Base-by-base conservation (phyloP, 1,140 invertebrate species). In the Ips nitidus region DNA sequence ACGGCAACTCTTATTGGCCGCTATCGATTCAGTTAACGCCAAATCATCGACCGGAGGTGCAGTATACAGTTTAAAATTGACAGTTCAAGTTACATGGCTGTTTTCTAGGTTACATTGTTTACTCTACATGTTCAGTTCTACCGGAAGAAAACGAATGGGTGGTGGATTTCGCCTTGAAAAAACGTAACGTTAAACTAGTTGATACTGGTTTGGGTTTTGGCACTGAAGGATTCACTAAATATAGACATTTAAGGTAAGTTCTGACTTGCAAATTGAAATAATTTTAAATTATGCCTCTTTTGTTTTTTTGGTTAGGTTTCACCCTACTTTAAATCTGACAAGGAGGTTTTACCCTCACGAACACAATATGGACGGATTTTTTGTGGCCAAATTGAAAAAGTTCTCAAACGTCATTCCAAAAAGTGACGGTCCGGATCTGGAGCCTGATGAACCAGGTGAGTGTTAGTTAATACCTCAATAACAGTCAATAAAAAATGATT, bases 341-440 rank as follows among this genome's bases (percentile, higher is more conserved):
- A 88, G 88, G 82, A 84, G 97, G 69, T 98, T 96, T 83, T 99
- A 99, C 83, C 98, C 98, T 2, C 98, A 99, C 80, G 91, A 91
- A 8, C 95, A 99, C 79, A 99, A 99, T 81, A 95, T 99, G 91
- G 98, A 99, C 85, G 98, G 98, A 41, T 99, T 99, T 80, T 99
- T 95, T 86, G 96, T 99, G 7, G 96, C 96, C 2, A 99, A 99
- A 85, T 80, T 99, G 0, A 96, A 97, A 82, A 99, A 99, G 78
- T 92, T 97, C 79, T 95, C 93, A 1, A 95, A 98, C 84, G 86
- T 88, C 57, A 90, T 93, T 82, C 83, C 84, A 1, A 83, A 82
- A 70, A 65, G 45, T 69, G 71, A 61, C 39, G 66, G 73, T 58
- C 74, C 75, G 39, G 79, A 78, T 60, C 22, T 22, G 22, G 22